A percentile compares a stretch with the other conserved stretches of the same genome.
These are phyloP conservation scores for Phymatocera aterrima DNA, from an alignment of 2,888 invertebrate species.

Conservation along the genomic window DNA sequence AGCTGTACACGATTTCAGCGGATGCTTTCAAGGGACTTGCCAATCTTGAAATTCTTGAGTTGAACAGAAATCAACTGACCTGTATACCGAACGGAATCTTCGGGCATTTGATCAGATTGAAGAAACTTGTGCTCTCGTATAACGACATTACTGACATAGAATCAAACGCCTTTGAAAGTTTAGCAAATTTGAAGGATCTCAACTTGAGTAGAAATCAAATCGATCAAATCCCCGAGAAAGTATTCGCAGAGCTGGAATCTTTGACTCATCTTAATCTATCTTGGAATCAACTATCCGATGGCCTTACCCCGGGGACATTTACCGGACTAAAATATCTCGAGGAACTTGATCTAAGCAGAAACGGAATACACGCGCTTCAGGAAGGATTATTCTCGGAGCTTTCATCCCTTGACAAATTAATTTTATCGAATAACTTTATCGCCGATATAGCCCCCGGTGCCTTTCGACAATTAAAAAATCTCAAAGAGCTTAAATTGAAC, in stretches of 20 bases:
- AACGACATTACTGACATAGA: slow-evolving; percentile 41
- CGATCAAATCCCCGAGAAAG: slow-evolving; percentile 16
- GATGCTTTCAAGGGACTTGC: slow-evolving; percentile 27
- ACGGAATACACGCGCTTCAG: slow-evolving; percentile 29
- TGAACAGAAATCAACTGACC: slow-evolving; percentile 43
- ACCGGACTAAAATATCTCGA: slow-evolving; percentile 30
- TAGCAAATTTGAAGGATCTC: slow-evolving; percentile 25
- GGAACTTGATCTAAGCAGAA: slow-evolving; percentile 42
- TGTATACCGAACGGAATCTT: slow-evolving; percentile 38
- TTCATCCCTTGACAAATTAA: slow-evolving; percentile 20
- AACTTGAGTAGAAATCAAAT: slow-evolving; percentile 45
- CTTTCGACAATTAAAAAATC: slow-evolving; percentile 23
- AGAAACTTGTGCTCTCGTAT: slow-evolving; percentile 33
- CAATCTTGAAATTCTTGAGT: slow-evolving; percentile 23
- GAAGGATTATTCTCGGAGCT: slow-evolving; percentile 37
- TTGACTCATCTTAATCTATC: slow-evolving; percentile 43
- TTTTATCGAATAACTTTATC: slow-evolving; percentile 44
- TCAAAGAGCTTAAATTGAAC: slow-evolving; percentile 37
- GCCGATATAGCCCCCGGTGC: slow-evolving; percentile 26
- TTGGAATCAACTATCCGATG: slow-evolving; percentile 42
- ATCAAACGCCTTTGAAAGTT: slow-evolving; percentile 26
- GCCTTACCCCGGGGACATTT: slow-evolving; percentile 32
- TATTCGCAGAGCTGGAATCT: slow-evolving; percentile 8
- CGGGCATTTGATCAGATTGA: slow-evolving; percentile 1
- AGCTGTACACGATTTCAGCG: slow-evolving; percentile 5